Evolutionary conservation across 2,888 invertebrate genomes (phyloP).

Genomic region (Amblyjoppa proteus): DNA sequence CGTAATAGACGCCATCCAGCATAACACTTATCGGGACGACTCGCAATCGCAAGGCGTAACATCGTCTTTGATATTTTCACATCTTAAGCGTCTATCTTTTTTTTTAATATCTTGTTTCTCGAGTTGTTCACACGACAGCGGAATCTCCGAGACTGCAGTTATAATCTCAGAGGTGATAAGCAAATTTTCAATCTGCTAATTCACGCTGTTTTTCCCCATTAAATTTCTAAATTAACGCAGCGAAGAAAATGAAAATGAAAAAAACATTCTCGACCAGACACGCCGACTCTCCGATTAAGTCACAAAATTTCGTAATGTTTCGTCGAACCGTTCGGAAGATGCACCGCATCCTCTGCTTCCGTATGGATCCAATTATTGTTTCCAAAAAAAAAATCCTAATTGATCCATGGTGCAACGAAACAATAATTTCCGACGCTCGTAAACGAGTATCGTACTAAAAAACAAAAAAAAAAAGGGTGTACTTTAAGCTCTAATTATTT

Average conservation of each 20-base stretch:
- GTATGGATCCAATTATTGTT: conserved; percentile 1
- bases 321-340: neutral
- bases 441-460: conserved; percentile 5
- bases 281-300: neutral
- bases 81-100: neutral
- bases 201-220: neutral
- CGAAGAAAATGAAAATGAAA: neutral
- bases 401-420: neutral
- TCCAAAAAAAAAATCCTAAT: neutral
- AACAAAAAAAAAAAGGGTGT: neutral
- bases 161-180: neutral
- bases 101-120: neutral
- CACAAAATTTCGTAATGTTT: neutral
- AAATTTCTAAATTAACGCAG: neutral
- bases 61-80: neutral
- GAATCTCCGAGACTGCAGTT: neutral
- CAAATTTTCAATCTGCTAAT: neutral
- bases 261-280: neutral
- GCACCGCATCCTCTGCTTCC: neutral
- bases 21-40: conserved; percentile 48
- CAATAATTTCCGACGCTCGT: neutral
- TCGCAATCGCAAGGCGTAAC: conserved; percentile 7
- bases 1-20: conserved; percentile 53
- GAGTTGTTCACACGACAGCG: neutral
- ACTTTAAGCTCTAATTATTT: conserved; percentile 71